Conservation (phyloP, 2,888 invertebrate genomes). For the Andricus curvator region DNA sequence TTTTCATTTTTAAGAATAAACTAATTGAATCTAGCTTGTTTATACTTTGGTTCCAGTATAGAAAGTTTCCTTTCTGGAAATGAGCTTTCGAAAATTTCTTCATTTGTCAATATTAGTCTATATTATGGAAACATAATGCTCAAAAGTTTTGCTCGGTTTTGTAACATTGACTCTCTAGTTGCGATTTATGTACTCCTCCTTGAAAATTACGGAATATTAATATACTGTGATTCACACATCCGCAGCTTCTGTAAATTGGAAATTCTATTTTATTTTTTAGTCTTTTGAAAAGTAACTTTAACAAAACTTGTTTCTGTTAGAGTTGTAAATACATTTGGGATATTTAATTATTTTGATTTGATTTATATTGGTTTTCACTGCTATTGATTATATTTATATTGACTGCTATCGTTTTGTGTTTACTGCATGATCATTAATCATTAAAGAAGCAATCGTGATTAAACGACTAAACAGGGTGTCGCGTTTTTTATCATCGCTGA, state of each 20-base stretch:
- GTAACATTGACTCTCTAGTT: not conserved
- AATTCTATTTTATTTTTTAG: not conserved
- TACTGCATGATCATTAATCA: conserved; percentile 4
- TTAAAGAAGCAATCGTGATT: conserved; percentile 15
- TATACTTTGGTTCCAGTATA: conserved; percentile 7
- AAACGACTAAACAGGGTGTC: not conserved
- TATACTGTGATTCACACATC: not conserved
- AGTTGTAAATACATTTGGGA: conserved; percentile 32
- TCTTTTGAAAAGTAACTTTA: not conserved
- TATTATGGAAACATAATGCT: not conserved
- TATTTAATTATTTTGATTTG: conserved; percentile 24
- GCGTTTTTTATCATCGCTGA: conserved; percentile 8
- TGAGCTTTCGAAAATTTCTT: not conserved
- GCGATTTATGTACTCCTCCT: not conserved
- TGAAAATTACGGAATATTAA: not conserved
- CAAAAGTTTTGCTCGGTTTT: not conserved
- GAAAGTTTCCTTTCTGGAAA: not conserved
- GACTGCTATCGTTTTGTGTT: not conserved
- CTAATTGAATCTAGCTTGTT: not conserved
- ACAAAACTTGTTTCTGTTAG: not conserved
- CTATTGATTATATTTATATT: not conserved
- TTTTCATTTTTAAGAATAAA: conserved; percentile 1
- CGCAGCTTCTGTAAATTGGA: not conserved
- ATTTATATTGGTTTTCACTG: not conserved
- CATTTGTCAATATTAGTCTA: not conserved